Conservation (phyloP, 2,113 vertebrate species). For the Brienomyrus brachyistius region DNA sequence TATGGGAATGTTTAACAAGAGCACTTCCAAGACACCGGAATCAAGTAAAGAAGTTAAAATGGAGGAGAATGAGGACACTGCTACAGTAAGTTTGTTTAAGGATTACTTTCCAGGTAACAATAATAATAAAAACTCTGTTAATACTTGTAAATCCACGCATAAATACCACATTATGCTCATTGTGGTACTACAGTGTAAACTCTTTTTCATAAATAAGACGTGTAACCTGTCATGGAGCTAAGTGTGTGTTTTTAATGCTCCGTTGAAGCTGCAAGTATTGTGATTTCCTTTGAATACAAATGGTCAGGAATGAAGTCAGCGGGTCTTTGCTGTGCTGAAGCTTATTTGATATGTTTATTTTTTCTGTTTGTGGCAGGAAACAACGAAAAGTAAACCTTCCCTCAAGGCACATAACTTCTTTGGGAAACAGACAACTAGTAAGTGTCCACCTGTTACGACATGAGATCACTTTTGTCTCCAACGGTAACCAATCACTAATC, state of each 20-base stretch:
- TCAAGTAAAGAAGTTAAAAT: constrained; percentile 59
- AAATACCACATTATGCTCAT: not conserved
- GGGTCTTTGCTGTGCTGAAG: not conserved
- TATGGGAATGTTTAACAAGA: constrained; percentile 85
- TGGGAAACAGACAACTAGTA: constrained; percentile 76
- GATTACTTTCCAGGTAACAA: too few species aligned
- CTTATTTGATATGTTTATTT: not conserved
- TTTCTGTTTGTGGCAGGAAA: constrained; percentile 59
- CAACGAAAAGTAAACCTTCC: constrained; percentile 61
- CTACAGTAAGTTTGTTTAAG: constrained; percentile 52
- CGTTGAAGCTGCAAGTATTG: not conserved
- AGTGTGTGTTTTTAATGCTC: not conserved
- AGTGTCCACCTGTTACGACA: constrained; percentile 46
- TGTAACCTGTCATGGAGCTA: not conserved
- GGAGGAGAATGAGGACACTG: constrained; percentile 61
- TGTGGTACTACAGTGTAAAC: too few species aligned
- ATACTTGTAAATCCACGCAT: not conserved
- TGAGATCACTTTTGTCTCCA: not conserved
- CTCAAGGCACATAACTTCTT: constrained; percentile 82
- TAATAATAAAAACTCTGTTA: not conserved
- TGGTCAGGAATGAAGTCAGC: not conserved
- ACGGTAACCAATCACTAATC: not conserved
- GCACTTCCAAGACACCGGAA: constrained; percentile 58
- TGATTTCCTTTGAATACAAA: not conserved
- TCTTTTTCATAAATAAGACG: not conserved